phyloP scores from a whole-genome alignment of 2,113 vertebrate genomes.

The Bostrychus sinensis region DNA sequence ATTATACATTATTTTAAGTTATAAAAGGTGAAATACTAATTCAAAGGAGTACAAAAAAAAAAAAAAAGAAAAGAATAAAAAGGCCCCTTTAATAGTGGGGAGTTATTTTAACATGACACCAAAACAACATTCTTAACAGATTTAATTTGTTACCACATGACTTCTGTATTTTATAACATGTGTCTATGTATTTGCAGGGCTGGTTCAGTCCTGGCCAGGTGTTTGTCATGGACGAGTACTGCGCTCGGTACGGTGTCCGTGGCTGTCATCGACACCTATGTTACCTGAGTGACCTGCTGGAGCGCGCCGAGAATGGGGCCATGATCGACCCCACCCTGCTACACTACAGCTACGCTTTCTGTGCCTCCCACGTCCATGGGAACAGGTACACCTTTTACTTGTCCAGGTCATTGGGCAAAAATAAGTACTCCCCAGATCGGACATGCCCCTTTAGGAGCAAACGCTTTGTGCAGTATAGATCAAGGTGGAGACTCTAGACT shows the following conservation, averaged over 20 bases:
- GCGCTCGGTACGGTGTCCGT: conserved; percentile 94
- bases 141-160: too few species aligned
- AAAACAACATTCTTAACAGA: too few species aligned
- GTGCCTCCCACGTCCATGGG: conserved; percentile 97
- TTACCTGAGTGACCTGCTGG: conserved; percentile 95
- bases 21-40: too few species aligned
- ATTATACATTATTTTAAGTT: too few species aligned
- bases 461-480: not conserved
- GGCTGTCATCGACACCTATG: conserved; percentile 97
- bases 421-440: not conserved
- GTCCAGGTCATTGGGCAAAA: not conserved
- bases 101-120: too few species aligned
- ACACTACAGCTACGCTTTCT: conserved; percentile 99
- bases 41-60: too few species aligned
- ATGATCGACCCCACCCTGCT: conserved; percentile 99
- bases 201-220: conserved; percentile 99
- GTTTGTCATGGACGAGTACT: conserved; percentile 98
- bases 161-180: too few species aligned
- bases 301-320: conserved; percentile 95
- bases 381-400: conserved; percentile 86
- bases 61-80: too few species aligned
- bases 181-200: conserved; percentile 80
- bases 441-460: not conserved
- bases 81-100: too few species aligned
- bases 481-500: too few species aligned